A percentile compares a stretch with the other conserved stretches of the same genome.
Conservation (phyloP, 2,113 vertebrate genomes). For the Taurulus bubalis region DNA sequence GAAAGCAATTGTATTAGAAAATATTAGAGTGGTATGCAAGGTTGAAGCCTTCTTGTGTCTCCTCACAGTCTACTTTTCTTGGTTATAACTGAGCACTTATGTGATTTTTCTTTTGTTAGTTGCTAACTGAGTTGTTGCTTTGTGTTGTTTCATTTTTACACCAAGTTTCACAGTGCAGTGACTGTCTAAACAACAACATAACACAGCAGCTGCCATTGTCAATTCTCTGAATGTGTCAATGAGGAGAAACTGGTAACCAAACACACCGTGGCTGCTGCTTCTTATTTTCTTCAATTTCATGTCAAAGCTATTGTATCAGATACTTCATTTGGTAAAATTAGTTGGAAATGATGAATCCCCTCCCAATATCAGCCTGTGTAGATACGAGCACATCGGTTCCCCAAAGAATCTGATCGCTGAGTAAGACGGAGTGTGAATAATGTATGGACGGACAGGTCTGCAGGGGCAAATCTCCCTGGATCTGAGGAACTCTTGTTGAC, state of each 20-base stretch:
- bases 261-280: background rate
- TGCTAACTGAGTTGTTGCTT: background rate
- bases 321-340: background rate
- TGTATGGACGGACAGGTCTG: slow-evolving; percentile 25
- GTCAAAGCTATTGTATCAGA: background rate
- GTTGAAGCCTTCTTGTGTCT: background rate
- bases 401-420: slow-evolving; percentile 12
- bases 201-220: background rate
- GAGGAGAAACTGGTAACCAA: background rate
- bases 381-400: background rate
- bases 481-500: slow-evolving; percentile 17
- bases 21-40: background rate
- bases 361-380: background rate
- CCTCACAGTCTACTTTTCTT: background rate
- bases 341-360: background rate
- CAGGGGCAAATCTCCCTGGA: background rate
- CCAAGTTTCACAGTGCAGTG: background rate
- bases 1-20: background rate
- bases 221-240: background rate
- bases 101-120: background rate
- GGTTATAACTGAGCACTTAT: background rate
- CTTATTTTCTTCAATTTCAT: background rate
- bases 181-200: background rate
- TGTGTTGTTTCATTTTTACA: background rate
- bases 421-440: background rate